phyloP scores from a whole-genome alignment of 92 coral and sea anemone genomes.

The Porites rus region DNA sequence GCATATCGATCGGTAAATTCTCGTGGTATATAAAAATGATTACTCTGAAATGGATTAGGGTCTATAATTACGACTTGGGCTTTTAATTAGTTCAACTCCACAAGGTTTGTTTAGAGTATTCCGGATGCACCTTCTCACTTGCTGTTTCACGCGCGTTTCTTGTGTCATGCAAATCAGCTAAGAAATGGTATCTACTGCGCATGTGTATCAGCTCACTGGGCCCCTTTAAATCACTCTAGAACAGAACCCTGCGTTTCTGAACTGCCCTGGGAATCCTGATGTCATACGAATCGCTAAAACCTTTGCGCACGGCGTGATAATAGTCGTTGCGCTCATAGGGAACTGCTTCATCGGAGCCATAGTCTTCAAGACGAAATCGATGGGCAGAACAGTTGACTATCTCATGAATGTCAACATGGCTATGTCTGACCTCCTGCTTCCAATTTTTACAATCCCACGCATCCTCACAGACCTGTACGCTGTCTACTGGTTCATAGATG shows the following conservation, averaged over 20 bases:
- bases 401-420: slow-evolving; percentile 52
- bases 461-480: slow-evolving; percentile 8
- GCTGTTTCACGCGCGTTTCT: too few species aligned
- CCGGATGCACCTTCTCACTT: too few species aligned
- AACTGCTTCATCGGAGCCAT: slow-evolving; percentile 32
- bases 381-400: slow-evolving; percentile 38
- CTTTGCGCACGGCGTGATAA: neutral
- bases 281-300: neutral
- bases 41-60: too few species aligned
- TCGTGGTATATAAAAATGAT: too few species aligned
- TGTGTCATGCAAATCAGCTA: too few species aligned
- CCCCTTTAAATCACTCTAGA: neutral
- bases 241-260: neutral
- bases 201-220: too few species aligned
- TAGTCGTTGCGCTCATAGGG: slow-evolving; percentile 26
- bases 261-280: slow-evolving; percentile 7
- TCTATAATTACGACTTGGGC: too few species aligned
- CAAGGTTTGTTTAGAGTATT: too few species aligned
- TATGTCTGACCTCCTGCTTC: slow-evolving; percentile 32
- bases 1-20: too few species aligned
- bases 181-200: too few species aligned
- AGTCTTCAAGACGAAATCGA: slow-evolving; percentile 28
- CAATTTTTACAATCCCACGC: slow-evolving; percentile 29
- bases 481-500: slow-evolving; percentile 44
- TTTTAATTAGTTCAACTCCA: too few species aligned